Evolutionary conservation across 2,888 invertebrate species (phyloP).

Genomic region (Galerucella nymphaeae): DNA sequence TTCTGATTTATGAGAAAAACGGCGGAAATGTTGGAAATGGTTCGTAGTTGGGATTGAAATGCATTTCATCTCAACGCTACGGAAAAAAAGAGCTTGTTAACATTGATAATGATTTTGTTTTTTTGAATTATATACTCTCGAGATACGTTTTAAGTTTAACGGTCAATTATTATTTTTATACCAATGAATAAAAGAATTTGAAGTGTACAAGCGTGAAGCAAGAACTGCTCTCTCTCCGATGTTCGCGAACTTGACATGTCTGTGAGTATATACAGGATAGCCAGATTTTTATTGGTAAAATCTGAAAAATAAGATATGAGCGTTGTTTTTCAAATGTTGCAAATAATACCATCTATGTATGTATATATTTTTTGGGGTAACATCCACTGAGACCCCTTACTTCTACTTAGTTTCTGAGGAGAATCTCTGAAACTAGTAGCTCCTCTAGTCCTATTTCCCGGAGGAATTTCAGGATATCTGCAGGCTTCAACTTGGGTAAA

Average conservation of each 20-base stretch:
- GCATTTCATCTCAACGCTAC: neutral
- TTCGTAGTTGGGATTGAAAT: neutral
- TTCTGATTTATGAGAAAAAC: constrained; percentile 9
- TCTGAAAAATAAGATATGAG: no score
- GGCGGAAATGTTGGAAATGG: constrained; percentile 7
- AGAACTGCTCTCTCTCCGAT: neutral
- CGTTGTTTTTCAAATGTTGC: no score
- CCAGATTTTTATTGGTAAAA: no score
- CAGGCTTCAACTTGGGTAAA: no score
- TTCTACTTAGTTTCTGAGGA: no score
- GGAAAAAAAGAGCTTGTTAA: constrained; percentile 3
- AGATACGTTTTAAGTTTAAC: neutral
- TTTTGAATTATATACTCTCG: neutral
- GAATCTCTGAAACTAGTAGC: no score
- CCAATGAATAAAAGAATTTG: neutral
- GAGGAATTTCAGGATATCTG: no score
- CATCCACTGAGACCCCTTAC: no score
- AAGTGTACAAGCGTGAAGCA: neutral
- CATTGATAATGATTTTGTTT: neutral
- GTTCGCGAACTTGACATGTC: neutral
- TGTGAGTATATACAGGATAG: no score
- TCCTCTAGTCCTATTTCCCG: no score
- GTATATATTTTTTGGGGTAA: no score
- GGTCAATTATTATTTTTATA: neutral
- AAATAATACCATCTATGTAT: no score